Conservation (phyloP, 2,797 vertebrate genomes). For the Spinus olivaceus region DNA sequence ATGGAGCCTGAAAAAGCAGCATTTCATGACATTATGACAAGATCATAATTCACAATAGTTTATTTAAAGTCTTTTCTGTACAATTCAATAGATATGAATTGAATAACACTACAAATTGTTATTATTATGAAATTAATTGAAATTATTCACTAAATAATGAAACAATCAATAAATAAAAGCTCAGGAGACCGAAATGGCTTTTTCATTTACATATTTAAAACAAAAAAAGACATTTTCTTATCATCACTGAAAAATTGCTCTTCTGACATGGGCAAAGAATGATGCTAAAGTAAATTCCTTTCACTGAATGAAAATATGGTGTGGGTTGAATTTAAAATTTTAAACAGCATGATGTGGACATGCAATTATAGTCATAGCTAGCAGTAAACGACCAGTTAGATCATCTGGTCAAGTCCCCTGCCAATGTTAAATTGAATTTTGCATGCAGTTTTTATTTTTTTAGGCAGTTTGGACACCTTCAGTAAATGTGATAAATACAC, state of each 20-base stretch:
- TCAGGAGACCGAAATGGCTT: neutral
- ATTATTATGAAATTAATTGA: neutral
- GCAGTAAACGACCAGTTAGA: neutral
- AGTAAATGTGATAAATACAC: neutral
- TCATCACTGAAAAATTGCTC: neutral
- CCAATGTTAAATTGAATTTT: neutral
- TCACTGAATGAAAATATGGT: neutral
- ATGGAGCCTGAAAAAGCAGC: neutral
- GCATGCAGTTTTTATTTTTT: neutral
- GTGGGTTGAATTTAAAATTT: neutral
- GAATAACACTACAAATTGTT: neutral
- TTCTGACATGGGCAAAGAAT: neutral
- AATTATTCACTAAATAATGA: neutral
- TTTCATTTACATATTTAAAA: neutral
- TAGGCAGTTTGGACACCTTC: neutral
- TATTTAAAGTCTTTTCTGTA: neutral
- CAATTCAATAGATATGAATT: neutral
- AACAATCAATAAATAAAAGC: neutral
- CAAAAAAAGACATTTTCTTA: slow-evolving; percentile 10
- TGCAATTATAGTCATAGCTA: neutral
- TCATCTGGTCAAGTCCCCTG: neutral
- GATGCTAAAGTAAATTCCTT: neutral
- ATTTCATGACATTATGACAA: neutral
- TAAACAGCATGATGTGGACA: neutral
- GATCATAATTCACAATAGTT: neutral